These are phyloP conservation scores for Marcusenius ussheri DNA, from an alignment of 2,113 vertebrate genomes.

Conservation along the genomic window DNA sequence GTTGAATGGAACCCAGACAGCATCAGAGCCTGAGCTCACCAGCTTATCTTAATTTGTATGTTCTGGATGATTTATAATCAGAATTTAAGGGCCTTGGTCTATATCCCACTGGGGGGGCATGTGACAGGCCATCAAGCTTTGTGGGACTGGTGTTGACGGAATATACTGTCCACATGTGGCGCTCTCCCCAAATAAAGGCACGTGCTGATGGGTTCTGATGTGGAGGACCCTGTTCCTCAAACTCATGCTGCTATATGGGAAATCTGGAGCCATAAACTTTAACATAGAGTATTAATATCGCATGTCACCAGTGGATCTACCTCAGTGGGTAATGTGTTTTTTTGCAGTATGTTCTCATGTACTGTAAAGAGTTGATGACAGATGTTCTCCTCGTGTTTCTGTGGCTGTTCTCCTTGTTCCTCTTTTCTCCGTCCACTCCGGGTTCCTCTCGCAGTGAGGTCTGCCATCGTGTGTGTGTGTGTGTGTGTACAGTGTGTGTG, in stretches of 20 bases:
- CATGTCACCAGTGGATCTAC: constrained; percentile 27
- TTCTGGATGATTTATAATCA: constrained; percentile 23
- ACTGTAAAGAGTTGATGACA: not conserved
- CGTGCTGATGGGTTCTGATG: constrained; percentile 55
- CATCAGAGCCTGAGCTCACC: constrained; percentile 8
- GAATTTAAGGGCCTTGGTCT: constrained; percentile 13
- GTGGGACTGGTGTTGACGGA: not conserved
- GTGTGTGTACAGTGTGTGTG: no score
- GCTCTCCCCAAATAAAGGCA: constrained; percentile 50
- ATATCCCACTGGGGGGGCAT: not conserved
- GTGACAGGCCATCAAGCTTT: not conserved
- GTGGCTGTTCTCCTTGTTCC: not conserved
- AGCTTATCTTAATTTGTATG: constrained; percentile 15
- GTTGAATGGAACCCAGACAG: not conserved
- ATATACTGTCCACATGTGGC: constrained; percentile 49
- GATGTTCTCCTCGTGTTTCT: not conserved
- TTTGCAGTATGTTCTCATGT: not conserved
- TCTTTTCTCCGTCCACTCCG: not conserved
- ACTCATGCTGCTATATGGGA: constrained; percentile 54
- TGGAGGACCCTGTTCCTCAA: constrained; percentile 50
- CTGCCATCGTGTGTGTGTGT: no score
- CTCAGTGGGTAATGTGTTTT: constrained; percentile 18
- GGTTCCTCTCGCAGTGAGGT: not conserved
- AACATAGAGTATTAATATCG: constrained; percentile 47
- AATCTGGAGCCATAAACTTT: constrained; percentile 54